A percentile compares a stretch with the other conserved stretches of the same genome.
These are phyloP conservation scores for Eupithecia dodoneata DNA, from an alignment of 2,888 invertebrate genomes.

Conservation along the genomic window DNA sequence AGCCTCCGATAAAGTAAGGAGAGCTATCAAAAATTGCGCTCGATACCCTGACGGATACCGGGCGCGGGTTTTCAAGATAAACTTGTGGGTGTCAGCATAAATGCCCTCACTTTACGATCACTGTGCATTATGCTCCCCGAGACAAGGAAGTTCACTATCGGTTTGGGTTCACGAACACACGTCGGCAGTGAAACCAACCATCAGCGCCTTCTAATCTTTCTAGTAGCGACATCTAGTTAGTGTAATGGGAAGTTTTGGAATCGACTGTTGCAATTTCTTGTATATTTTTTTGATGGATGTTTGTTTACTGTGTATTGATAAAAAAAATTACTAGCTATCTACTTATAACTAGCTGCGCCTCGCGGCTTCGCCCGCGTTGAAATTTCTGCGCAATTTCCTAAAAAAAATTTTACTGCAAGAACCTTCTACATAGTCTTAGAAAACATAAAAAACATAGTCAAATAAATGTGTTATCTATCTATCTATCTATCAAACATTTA, in stretches of 20 bases:
- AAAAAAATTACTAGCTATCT: too few relatives aligned
- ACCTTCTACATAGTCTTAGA: too few relatives aligned
- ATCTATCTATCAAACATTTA: too few relatives aligned
- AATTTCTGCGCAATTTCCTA: too few relatives aligned
- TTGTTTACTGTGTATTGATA: not conserved
- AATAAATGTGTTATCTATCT: too few relatives aligned
- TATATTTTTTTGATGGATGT: not conserved
- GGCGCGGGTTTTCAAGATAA: slow-evolving; percentile 82
- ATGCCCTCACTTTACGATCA: slow-evolving; percentile 94
- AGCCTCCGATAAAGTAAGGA: slow-evolving; percentile 87
- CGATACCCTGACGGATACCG: slow-evolving; percentile 78
- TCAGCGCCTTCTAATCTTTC: slow-evolving; percentile 59
- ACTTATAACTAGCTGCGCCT: too few relatives aligned
- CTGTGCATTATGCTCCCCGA: slow-evolving; percentile 94
- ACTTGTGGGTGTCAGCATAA: slow-evolving; percentile 90
- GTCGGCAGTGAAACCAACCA: slow-evolving; percentile 38
- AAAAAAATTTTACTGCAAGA: too few relatives aligned
- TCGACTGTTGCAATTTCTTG: not conserved
- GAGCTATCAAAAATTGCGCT: slow-evolving; percentile 92
- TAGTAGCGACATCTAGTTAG: slow-evolving; percentile 66
- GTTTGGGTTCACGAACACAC: not conserved
- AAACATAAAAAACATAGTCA: too few relatives aligned
- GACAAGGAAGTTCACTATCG: slow-evolving; percentile 87
- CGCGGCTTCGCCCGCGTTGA: too few relatives aligned
- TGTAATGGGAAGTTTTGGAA: slow-evolving; percentile 2